Evolutionary conservation across 2,113 vertebrate species (phyloP).

Genomic region (Cyprinus carpio): DNA sequence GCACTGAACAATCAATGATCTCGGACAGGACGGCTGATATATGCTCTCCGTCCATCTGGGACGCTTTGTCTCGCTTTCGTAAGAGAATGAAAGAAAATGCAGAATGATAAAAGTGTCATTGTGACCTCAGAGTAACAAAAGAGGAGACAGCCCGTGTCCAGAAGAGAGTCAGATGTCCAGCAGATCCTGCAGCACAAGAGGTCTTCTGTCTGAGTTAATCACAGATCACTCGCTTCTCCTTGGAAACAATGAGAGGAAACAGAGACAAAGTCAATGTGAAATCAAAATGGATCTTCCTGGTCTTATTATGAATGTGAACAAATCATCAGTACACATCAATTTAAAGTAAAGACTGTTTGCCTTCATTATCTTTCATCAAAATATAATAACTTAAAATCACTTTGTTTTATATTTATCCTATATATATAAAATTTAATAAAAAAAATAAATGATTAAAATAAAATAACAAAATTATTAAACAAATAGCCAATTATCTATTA

Average conservation of each 20-base stretch:
- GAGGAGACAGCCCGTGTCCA: background rate
- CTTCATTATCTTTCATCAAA: too few species aligned
- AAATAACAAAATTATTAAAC: too few species aligned
- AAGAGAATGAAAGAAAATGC: background rate
- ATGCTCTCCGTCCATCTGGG: background rate
- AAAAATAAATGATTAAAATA: too few species aligned
- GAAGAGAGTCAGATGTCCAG: slow-evolving; percentile 5
- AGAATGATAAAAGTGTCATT: slow-evolving; percentile 4
- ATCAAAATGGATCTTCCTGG: background rate
- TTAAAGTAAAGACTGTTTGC: background rate
- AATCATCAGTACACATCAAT: background rate
- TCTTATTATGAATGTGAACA: background rate
- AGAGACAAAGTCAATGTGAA: background rate
- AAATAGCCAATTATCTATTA: too few species aligned
- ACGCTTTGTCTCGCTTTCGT: background rate
- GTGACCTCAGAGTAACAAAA: background rate
- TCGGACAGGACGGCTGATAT: background rate
- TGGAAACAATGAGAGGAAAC: background rate
- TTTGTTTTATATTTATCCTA: too few species aligned
- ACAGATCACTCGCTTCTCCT: background rate
- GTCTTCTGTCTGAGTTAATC: background rate
- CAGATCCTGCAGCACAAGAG: slow-evolving; percentile 17
- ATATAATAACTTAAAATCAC: too few species aligned
- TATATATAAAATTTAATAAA: too few species aligned
- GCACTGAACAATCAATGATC: background rate